Conservation (phyloP, 2,113 vertebrate genomes). For the Phyllopteryx taeniolatus region DNA sequence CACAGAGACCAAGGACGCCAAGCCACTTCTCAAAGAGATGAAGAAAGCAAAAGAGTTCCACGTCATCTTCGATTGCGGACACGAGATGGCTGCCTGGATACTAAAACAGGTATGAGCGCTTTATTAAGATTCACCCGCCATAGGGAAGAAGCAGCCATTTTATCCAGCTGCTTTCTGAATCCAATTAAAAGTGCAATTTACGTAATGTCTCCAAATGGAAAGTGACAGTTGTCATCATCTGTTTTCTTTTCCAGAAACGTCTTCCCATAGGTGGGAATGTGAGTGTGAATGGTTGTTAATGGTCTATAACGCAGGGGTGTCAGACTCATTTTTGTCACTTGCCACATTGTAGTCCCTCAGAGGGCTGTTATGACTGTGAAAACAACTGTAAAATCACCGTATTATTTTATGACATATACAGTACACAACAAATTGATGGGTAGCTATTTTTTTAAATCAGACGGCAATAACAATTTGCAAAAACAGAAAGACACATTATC, state of each 20-base stretch:
- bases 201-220: conserved; percentile 8
- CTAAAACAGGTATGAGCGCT: conserved; percentile 84
- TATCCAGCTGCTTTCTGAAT: conserved; percentile 13
- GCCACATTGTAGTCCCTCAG: background rate
- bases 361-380: background rate
- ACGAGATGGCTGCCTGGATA: conserved; percentile 97
- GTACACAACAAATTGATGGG: background rate
- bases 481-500: background rate
- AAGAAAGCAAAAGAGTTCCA: conserved; percentile 98
- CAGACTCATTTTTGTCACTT: background rate
- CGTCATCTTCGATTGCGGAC: conserved; percentile 96
- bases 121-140: background rate
- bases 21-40: conserved; percentile 97
- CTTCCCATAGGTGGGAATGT: background rate
- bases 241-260: background rate
- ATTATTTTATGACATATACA: background rate
- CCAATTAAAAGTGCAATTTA: conserved; percentile 37
- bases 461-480: background rate
- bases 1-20: conserved; percentile 94
- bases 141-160: conserved; percentile 8
- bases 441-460: background rate
- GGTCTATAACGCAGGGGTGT: no score
- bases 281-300: background rate
- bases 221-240: background rate
- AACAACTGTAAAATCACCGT: background rate